These are phyloP conservation scores for Anoura caudifer DNA, from an alignment of 2,113 vertebrate species.

Conservation along the genomic window DNA sequence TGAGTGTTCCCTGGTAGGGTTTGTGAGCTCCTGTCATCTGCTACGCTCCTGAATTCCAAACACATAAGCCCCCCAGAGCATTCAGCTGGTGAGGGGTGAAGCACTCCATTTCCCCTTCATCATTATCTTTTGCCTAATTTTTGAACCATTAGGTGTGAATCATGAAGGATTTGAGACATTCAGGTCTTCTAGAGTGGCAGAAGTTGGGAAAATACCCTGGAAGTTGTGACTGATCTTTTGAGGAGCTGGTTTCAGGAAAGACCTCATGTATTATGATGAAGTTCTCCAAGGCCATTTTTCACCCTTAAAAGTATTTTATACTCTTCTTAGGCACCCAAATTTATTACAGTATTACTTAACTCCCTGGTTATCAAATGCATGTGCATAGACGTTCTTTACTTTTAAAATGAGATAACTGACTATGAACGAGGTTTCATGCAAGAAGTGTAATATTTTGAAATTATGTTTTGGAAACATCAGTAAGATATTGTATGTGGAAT, in stretches of 20 bases:
- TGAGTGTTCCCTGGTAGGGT: fast-evolving
- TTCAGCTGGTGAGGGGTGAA: background rate
- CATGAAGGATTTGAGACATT: background rate
- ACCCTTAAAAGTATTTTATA: background rate
- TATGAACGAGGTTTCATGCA: background rate
- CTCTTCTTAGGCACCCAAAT: fast-evolving
- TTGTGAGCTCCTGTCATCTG: too few species aligned
- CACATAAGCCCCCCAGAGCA: too few species aligned
- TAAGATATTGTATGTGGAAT: background rate
- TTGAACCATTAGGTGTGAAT: background rate
- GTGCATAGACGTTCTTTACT: background rate
- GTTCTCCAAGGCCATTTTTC: background rate
- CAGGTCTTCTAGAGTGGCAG: background rate
- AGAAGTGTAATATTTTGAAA: background rate
- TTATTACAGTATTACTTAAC: background rate
- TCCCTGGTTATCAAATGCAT: background rate
- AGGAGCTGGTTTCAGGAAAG: background rate
- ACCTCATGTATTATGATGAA: fast-evolving
- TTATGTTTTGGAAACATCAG: background rate
- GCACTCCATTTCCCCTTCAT: background rate
- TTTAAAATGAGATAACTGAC: background rate
- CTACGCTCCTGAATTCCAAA: fast-evolving
- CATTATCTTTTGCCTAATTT: background rate
- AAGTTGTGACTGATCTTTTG: background rate
- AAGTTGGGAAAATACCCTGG: background rate